Conservation (phyloP, 2,888 invertebrate genomes). For the Drosophila acutilabella region DNA sequence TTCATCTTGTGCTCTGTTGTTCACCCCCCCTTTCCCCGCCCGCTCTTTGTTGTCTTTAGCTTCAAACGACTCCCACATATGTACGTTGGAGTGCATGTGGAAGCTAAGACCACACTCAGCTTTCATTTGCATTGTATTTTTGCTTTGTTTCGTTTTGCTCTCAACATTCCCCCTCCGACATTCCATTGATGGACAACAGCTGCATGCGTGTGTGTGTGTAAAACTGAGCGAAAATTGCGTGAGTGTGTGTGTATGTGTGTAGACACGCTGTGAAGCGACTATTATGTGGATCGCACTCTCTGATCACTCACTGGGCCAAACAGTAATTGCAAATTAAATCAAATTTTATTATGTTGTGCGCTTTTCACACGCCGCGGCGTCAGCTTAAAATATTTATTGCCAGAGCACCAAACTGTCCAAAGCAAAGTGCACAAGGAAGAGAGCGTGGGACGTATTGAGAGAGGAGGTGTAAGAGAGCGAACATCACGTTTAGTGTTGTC, state of each 20-base stretch:
- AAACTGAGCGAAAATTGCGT: slow-evolving; percentile 43
- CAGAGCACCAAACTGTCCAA: slow-evolving; percentile 31
- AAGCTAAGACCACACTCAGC: slow-evolving; percentile 7
- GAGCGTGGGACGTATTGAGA: not conserved
- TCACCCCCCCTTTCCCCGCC: not conserved
- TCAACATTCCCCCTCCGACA: not conserved
- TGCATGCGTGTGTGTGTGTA: slow-evolving; percentile 43
- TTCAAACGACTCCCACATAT: slow-evolving; percentile 1
- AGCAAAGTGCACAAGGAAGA: slow-evolving; percentile 17
- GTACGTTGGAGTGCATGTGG: not conserved
- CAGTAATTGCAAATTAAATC: slow-evolving; percentile 50
- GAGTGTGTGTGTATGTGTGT: not conserved
- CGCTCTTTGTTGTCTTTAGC: not conserved
- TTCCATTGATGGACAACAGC: not conserved
- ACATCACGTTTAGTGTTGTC: slow-evolving; percentile 62
- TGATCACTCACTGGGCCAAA: slow-evolving; percentile 20
- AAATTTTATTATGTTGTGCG: slow-evolving; percentile 46
- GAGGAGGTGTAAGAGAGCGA: slow-evolving; percentile 2
- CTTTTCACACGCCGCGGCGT: slow-evolving; percentile 48
- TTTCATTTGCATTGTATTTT: slow-evolving; percentile 19
- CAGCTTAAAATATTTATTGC: slow-evolving; percentile 73
- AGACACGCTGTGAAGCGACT: not conserved
- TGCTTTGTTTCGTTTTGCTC: slow-evolving; percentile 1
- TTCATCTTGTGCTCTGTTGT: not conserved
- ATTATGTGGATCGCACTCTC: slow-evolving; percentile 1